These are phyloP conservation scores for Melanerpes aurifrons DNA, from an alignment of 2,113 vertebrate species.

Conservation along the genomic window DNA sequence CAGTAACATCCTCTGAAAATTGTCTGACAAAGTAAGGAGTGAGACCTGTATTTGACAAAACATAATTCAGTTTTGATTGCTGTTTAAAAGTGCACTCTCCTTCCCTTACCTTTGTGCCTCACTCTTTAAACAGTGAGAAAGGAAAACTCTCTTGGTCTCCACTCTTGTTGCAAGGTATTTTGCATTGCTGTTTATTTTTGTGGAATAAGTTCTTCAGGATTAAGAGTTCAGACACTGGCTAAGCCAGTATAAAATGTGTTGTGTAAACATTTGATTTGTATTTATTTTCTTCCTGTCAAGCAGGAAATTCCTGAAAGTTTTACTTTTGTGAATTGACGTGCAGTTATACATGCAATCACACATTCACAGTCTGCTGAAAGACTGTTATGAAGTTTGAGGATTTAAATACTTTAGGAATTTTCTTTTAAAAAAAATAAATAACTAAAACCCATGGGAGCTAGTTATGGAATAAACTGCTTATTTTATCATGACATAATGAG, in stretches of 20 bases:
- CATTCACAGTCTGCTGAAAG: neutral
- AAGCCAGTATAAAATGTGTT: neutral
- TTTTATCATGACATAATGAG: conserved; percentile 29
- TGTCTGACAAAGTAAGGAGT: conserved; percentile 12
- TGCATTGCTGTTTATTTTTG: neutral
- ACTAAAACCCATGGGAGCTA: neutral
- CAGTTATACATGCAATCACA: neutral
- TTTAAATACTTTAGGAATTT: neutral
- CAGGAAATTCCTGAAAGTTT: neutral
- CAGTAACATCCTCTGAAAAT: neutral
- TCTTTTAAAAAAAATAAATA: neutral
- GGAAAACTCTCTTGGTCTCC: conserved; percentile 15
- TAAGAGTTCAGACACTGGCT: neutral
- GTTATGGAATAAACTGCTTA: conserved; percentile 30
- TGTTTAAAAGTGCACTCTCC: conserved; percentile 28
- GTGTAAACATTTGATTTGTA: neutral
- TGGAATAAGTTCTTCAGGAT: neutral
- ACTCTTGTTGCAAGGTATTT: conserved; percentile 20
- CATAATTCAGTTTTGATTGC: neutral
- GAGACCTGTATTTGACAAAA: conserved; percentile 39
- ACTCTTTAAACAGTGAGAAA: neutral
- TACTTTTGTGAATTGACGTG: neutral
- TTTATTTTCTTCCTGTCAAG: neutral
- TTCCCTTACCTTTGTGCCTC: conserved; percentile 4
- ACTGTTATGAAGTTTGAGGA: neutral